These are phyloP conservation scores for Cephus sareptanus DNA, from an alignment of 2,888 invertebrate genomes.

Conservation along the genomic window DNA sequence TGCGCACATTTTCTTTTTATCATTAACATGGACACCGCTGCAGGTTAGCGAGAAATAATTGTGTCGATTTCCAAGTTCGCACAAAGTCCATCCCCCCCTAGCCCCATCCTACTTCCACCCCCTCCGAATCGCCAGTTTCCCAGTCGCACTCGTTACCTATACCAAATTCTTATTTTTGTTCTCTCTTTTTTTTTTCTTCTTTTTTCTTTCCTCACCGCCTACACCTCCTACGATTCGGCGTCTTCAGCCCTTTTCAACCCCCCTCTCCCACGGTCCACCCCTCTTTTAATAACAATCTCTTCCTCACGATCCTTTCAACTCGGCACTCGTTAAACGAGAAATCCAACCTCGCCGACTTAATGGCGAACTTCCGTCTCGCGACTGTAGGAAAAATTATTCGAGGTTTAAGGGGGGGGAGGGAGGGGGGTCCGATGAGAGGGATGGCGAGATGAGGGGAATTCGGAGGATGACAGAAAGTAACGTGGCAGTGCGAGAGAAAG, in stretches of 20 bases:
- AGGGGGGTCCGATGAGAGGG: too few relatives aligned
- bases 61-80: background rate
- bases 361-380: background rate
- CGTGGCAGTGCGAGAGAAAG: background rate
- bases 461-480: background rate
- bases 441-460: background rate
- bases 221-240: background rate
- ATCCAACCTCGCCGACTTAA: background rate
- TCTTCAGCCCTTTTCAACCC: background rate
- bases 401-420: background rate
- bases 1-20: background rate
- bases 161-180: background rate
- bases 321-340: background rate
- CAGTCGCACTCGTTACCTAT: background rate
- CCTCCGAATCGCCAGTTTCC: too few relatives aligned
- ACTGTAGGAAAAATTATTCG: background rate
- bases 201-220: background rate
- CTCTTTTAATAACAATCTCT: background rate
- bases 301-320: background rate
- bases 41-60: background rate
- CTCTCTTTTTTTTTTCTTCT: background rate
- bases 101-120: background rate
- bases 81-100: background rate
- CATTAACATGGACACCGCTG: background rate
- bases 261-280: too few relatives aligned